Percentiles rank a stretch among this genome's conserved stretches.
Conservation (phyloP, 2,888 invertebrate species). For the Acronicta alni region DNA sequence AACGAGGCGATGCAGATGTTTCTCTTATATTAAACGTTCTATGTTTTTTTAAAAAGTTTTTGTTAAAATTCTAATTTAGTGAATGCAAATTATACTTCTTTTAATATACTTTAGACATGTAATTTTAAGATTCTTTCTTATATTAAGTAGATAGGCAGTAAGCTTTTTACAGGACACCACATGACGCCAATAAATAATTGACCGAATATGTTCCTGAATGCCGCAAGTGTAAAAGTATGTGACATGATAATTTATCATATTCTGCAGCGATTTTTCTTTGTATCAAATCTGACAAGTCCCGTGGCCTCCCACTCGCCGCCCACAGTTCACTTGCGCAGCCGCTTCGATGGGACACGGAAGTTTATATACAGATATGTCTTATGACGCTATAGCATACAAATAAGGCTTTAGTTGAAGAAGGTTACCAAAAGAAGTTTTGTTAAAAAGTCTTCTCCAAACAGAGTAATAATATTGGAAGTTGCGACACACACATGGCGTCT, state of each 20-base stretch:
- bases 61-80: neutral
- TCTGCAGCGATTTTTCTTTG: constrained; percentile 6
- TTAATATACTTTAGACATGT: too few species aligned
- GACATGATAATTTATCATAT: constrained; percentile 1
- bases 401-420: constrained; percentile 1
- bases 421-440: neutral
- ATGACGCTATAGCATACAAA: constrained; percentile 9
- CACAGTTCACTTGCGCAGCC: constrained; percentile 6
- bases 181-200: neutral
- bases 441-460: neutral
- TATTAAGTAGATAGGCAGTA: neutral
- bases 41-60: neutral
- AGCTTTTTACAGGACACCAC: too few species aligned
- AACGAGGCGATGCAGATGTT: constrained; percentile 44
- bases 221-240: neutral
- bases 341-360: constrained; percentile 3
- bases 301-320: constrained; percentile 5
- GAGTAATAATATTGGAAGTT: neutral
- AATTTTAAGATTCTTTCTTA: too few species aligned
- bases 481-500: too few species aligned
- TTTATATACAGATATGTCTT: neutral
- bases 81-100: too few species aligned
- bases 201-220: constrained; percentile 1
- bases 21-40: constrained; percentile 1
- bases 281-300: constrained; percentile 6